Evolutionary conservation across 2,113 vertebrate genomes (phyloP), one percentile per base, ranked within the genome.

Genomic region (Regulus satrapa): DNA sequence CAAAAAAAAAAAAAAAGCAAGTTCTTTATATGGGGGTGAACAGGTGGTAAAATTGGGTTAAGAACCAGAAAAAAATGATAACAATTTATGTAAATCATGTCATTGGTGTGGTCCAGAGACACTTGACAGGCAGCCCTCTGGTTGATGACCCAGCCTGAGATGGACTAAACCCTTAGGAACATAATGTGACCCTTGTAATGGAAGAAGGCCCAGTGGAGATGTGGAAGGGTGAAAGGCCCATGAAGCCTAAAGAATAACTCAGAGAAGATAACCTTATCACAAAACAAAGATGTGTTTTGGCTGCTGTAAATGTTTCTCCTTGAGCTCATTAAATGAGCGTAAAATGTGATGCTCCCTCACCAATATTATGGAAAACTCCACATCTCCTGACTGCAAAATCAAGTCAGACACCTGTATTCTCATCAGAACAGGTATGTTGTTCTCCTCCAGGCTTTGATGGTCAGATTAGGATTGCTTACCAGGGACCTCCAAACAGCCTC

Each of bases 121-220:
- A 31, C 8, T 68, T 54, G 14, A n/a, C 17, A 20, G 43, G 18
- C 15, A 75, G 19, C 9, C 31, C 25, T n/a, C 25, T n/a, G 34
- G 49, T 66, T 62, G 36, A 40, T 32, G 7, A 5, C 25, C 18
- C 31, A 52, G 19, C 16, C 43, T 64, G 20, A 28, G 74, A 66
- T 10, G 38, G 19, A 66, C 36, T 56, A 43, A 79, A 54, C 3
- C 12, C 18, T 25, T 23, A 26, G 14, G 25, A 28, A 12, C 3
- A 1, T 15, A 54, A 58, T 4, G 4, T 20, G 14, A 40, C 2
- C 3, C 8, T 8, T 45, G 3, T 24, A 25, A 61, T 25, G 28
- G 38, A 45, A 29, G 28, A 52, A 52, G 38, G 17, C 7, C 24
- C n/a, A 46, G n/a, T 25, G 23, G 52, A 45, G 24, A 40, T 29